These are phyloP conservation scores for Mallotus villosus DNA, from an alignment of 2,797 vertebrate genomes.

Conservation along the genomic window DNA sequence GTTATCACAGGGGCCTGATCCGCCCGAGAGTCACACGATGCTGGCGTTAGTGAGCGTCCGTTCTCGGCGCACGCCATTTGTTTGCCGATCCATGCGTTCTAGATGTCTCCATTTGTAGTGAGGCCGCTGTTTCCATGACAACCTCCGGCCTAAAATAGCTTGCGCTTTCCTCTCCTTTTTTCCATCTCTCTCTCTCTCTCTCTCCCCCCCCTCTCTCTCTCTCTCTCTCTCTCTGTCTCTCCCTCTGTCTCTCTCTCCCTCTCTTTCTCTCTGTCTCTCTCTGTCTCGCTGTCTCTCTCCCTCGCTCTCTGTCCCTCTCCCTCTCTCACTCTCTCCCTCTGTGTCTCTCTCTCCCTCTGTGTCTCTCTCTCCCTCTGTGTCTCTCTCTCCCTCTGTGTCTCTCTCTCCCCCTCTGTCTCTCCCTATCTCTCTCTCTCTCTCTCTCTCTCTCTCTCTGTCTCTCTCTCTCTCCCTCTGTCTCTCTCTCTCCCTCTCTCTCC, in stretches of 20 bases:
- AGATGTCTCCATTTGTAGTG: slow-evolving; percentile 80
- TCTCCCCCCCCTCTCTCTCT: slow-evolving; percentile 19
- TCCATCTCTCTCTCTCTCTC: slow-evolving; percentile 7
- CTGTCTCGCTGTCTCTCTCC: slow-evolving; percentile 7
- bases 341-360: too few species aligned
- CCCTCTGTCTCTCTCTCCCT: neutral
- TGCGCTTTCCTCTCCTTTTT: slow-evolving; percentile 36
- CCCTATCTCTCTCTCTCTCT: neutral
- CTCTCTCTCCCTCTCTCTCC: too few species aligned
- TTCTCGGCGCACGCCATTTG: slow-evolving; percentile 57
- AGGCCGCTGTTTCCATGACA: slow-evolving; percentile 84
- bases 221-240: slow-evolving; percentile 14
- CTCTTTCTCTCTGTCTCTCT: neutral
- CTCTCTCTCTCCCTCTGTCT: too few species aligned
- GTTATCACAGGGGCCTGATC: slow-evolving; percentile 41
- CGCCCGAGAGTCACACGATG: neutral
- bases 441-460: slow-evolving; percentile 2
- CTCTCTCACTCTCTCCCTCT: neutral
- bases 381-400: neutral
- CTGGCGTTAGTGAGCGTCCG: slow-evolving; percentile 35
- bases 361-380: too few species aligned
- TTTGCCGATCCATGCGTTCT: slow-evolving; percentile 74
- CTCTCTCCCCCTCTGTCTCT: neutral
- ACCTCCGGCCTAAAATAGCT: slow-evolving; percentile 79
- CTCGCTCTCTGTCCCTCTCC: neutral